Percentiles rank a stretch among this genome's conserved stretches.
phyloP scores from a whole-genome alignment of 2,113 vertebrate genomes.

The Cettia cetti region DNA sequence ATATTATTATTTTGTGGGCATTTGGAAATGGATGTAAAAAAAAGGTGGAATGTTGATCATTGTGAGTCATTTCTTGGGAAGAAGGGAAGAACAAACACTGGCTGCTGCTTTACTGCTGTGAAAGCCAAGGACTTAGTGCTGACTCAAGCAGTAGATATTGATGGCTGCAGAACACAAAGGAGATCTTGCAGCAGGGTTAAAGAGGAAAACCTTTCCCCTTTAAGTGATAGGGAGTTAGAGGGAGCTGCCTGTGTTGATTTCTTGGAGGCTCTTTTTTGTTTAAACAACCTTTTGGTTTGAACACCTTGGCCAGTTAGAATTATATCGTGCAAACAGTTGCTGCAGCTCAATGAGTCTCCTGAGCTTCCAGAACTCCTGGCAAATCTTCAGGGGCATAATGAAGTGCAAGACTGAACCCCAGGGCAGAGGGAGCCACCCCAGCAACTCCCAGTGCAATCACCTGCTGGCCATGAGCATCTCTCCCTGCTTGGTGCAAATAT shows the following conservation, averaged over 20 bases:
- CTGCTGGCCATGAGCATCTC: background rate
- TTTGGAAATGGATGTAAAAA: background rate
- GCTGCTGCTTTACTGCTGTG: slow-evolving; percentile 9
- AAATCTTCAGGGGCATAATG: background rate
- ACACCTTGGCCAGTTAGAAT: background rate
- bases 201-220: background rate
- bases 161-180: background rate
- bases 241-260: background rate
- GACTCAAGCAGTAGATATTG: background rate
- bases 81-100: background rate
- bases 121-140: slow-evolving; percentile 5
- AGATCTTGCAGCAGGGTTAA: background rate
- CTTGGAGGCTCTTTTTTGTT: background rate
- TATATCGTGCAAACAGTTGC: background rate
- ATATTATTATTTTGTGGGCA: slow-evolving; percentile 38
- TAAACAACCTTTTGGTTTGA: background rate
- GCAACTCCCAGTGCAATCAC: background rate
- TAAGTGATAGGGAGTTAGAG: background rate
- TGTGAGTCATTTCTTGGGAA: slow-evolving; percentile 56
- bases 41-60: slow-evolving; percentile 19
- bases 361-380: background rate
- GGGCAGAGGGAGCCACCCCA: background rate
- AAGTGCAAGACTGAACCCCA: background rate
- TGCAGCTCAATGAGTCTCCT: background rate
- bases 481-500: background rate